Percentiles rank a stretch among this genome's conserved stretches.
Conservation (phyloP, 1,140 invertebrate genomes). For the Drosophila littoralis region DNA sequence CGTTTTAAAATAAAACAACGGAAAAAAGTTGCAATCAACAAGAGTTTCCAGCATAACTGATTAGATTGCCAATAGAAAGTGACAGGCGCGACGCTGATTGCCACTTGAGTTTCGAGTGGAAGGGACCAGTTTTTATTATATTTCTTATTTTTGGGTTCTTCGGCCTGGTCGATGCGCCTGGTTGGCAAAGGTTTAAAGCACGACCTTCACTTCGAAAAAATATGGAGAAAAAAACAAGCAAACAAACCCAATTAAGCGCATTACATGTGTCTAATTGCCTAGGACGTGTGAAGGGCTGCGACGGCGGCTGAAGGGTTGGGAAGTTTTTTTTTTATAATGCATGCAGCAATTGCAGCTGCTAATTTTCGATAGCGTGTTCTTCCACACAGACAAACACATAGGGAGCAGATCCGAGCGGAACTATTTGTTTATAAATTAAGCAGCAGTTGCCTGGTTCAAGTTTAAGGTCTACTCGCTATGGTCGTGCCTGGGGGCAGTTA, state of each 20-base stretch:
- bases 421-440: constrained; percentile 28
- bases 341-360: constrained; percentile 56
- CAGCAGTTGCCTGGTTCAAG: constrained; percentile 58
- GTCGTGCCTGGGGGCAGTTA: background rate
- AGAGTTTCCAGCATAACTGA: constrained; percentile 17
- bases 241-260: constrained; percentile 54
- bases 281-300: background rate
- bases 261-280: constrained; percentile 61
- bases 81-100: constrained; percentile 36
- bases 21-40: constrained; percentile 1
- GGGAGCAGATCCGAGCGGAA: background rate
- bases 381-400: constrained; percentile 11
- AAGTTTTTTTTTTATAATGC: constrained; percentile 61
- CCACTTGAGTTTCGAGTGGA: constrained; percentile 27
- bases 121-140: background rate
- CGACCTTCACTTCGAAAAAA: background rate
- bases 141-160: background rate
- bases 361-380: constrained; percentile 47
- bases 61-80: constrained; percentile 49
- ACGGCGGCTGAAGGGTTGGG: constrained; percentile 10
- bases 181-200: background rate
- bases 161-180: background rate
- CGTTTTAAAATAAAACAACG: background rate
- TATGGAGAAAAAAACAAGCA: background rate
- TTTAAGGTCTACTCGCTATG: constrained; percentile 50